Conservation (phyloP, 2,797 vertebrate genomes). For the Enteromius argenteus region DNA sequence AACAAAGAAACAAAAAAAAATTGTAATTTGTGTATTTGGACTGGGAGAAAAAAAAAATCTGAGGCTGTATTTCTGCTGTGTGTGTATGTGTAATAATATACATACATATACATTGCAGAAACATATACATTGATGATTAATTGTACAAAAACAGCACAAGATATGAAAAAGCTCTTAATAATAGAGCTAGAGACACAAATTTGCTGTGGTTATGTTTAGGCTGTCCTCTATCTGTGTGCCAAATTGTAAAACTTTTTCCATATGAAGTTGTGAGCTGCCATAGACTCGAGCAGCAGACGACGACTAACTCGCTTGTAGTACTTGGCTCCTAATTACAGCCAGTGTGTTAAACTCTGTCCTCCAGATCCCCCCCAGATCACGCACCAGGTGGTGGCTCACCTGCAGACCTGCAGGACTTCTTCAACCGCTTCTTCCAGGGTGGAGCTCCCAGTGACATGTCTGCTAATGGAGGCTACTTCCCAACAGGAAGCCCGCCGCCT, state of each 20-base stretch:
- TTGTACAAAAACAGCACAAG: background rate
- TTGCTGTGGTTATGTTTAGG: background rate
- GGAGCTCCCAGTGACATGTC: conserved; percentile 80
- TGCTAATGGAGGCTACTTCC: conserved; percentile 85
- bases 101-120: no score
- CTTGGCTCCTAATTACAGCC: background rate
- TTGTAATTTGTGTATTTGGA: no score
- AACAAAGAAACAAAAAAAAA: no score
- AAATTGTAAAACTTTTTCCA: background rate
- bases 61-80: no score
- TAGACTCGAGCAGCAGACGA: background rate
- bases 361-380: conserved; percentile 81
- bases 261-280: background rate
- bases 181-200: background rate
- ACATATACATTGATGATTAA: no score
- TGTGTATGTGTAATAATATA: no score
- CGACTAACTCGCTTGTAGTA: background rate
- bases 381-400: conserved; percentile 76
- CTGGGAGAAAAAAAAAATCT: no score
- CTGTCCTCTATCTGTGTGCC: background rate
- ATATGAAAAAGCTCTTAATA: background rate
- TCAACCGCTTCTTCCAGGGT: conserved; percentile 89
- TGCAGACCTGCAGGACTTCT: conserved; percentile 89
- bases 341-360: conserved; percentile 11
- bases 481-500: conserved; percentile 67